phyloP scores from a whole-genome alignment of 2,113 vertebrate genomes.

The Semnornis frantzii region DNA sequence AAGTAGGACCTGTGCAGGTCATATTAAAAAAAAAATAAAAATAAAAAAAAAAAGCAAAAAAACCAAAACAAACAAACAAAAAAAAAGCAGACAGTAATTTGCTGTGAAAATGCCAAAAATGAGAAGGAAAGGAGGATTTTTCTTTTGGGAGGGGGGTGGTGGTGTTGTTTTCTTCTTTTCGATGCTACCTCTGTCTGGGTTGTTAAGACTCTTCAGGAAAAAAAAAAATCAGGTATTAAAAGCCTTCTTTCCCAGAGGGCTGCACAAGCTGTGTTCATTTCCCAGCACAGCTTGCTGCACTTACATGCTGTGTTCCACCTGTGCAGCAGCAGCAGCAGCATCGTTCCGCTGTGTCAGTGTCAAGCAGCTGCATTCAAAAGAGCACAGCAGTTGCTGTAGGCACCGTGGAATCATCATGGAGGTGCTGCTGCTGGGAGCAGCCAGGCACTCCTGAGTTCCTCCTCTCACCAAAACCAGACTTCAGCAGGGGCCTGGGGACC shows the following conservation, averaged over 20 bases:
- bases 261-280: background rate
- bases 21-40: background rate
- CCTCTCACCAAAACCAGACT: background rate
- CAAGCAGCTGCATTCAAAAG: background rate
- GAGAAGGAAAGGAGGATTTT: background rate
- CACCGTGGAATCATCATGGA: background rate
- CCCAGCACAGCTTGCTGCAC: background rate
- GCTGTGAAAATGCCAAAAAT: too few species aligned
- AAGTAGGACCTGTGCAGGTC: background rate
- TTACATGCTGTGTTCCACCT: rapidly evolving
- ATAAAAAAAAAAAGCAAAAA: too few species aligned
- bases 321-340: background rate
- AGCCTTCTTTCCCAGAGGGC: background rate
- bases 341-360: background rate
- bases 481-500: background rate
- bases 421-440: background rate
- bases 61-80: too few species aligned
- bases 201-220: background rate
- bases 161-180: background rate
- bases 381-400: background rate
- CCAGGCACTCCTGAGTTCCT: background rate
- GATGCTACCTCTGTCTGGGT: background rate
- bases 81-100: too few species aligned
- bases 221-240: background rate
- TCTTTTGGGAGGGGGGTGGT: background rate